Base-by-base conservation (phyloP, 2,888 invertebrate genomes). In the Nymphalis c-album region DNA sequence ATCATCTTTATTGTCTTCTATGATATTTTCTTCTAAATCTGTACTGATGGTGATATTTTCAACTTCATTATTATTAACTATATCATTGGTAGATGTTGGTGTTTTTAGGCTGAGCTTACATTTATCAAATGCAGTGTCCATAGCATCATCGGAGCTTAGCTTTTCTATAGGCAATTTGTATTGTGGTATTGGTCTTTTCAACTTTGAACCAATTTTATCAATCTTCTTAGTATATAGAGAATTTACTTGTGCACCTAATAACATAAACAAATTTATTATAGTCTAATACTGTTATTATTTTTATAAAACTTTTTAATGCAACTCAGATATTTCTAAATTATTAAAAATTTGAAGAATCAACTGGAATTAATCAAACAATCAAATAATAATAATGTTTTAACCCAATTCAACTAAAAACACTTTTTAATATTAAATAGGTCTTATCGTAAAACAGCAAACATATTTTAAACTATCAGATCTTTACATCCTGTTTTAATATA, bases 41-140 rank as follows among this genome's bases (percentile, higher is more conserved):
- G 48, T 26, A 22, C 46, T 58, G 61, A 48, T 58, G 18, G 17
- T 45, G 7, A 48, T 53, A 50, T 63, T 63, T 47, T 68, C 62
- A 20, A 53, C 71, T 64, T 76, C 75, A 70, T 74, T 78, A 63
- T 78, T 76, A 64, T 78, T 73, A 26, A 71, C 70, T 40, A 63
- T 66, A 57, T 53, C 63, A n/a, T 65, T 73, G 61, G 64, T 71
- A 63, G 71, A 65, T 45, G 75, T 77, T 22, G 85, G 79, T 53
- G 82, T 76, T 72, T 82, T 87, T 59, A 91, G 71, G 68, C 89
- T 91, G 8, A 91, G 84, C 74, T 86, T 85, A 71, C 91, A 92
- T 79, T 90, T 90, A 45, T 88, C 86, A 74, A 92, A 92, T 61
- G 80, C 77, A 64, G 85, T 80, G 59, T 91, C 87, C 69, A 88